Evolutionary conservation across 1,140 invertebrate species (phyloP), one percentile per base, ranked within the genome.

Genomic region (Daktulosphaira vitifoliae): DNA sequence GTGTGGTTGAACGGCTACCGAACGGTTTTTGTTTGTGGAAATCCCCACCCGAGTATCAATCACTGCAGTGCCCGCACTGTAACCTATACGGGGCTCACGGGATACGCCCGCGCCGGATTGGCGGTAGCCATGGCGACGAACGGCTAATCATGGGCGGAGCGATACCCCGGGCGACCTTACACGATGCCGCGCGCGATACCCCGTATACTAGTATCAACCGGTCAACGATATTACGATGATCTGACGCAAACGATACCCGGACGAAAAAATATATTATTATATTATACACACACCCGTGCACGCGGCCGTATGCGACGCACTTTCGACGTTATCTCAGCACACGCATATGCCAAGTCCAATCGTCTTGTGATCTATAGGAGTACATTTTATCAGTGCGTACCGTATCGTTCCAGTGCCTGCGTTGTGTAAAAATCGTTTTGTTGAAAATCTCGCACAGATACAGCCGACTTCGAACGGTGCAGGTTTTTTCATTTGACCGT

Each of bases 191-290:
- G 59, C 37, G 50, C 29, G 26, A 22, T 39, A 20, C 38, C 9
- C 67, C 72, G 48, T 71, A 72, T 69, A 72, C 73, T 71, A 71
- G 71, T 18, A 71, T 70, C 65, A 69, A 71, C 38, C 71, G 72
- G 54, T 71, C 73, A 56, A 70, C 69, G 66, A 76, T 71, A 66
- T 72, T 70, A 37, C 71, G 65, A 64, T 73, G 72, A 67, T 73
- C 75, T 69, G 72, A 77, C 62, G 71, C 74, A 20, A 73, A 72
- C 74, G 22, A 75, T 73, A 16, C 69, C 75, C 52, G 72, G 70
- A 67, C 72, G 74, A 22, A 73, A 73, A 73, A 74, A 74, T 20
- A 6, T 53, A 37, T 20, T 33, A 33, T 37, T 18, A 5, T 13
- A 53, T 11, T 39, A 23, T 39, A 54, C 37, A 6, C 33, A 1